Evolutionary conservation across 30 jellyfish, hydroid and myxozoan genomes (phyloP), one percentile per base, ranked within the genome.

Genomic region (Phacellophora camtschatica): DNA sequence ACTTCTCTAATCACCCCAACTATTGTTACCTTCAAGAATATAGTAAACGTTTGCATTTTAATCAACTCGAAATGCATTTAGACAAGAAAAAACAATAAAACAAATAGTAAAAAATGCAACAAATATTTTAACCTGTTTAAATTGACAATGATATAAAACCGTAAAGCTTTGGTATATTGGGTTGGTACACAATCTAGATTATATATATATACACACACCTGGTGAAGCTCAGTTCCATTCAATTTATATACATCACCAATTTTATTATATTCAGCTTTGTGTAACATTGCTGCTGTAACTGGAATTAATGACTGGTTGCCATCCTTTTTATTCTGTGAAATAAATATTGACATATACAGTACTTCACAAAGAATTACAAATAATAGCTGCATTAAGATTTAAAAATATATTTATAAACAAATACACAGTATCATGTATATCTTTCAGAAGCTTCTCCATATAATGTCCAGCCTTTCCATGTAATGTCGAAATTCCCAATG

Each of bases 1-100:
- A 92, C 96, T 68, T 92, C 98, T 29, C 97, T 88, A 2, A 92
- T 81, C 9, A 85, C 66, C n/a, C 95, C 98, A 78, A 92, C 93
- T 18, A 92, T 25, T 18, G 91, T 85, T n/a, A 92, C 97, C 98
- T 92, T 20, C 42, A 54, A n/a, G n/a, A n/a, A n/a, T n/a, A n/a
- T n/a, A n/a, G n/a, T n/a, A n/a, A n/a, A n/a, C n/a, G n/a, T n/a
- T n/a, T n/a, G n/a, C n/a, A n/a, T n/a, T n/a, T n/a, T n/a, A n/a
- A n/a, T n/a, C n/a, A n/a, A n/a, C n/a, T n/a, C n/a, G n/a, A n/a
- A 67, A 34, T 9, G n/a, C 69, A 11, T 12, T 54, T 7, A 8
- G 11, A 7, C 11, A 54, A 7, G 23, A 64, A 64, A 11, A 64
- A 29, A 64, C 77, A 22, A 33, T 13, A 28, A 12, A 64, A 8